Base-by-base conservation (phyloP, 37 sponge, comb jelly and placozoan genomes). In the Haliclona indistincta region DNA sequence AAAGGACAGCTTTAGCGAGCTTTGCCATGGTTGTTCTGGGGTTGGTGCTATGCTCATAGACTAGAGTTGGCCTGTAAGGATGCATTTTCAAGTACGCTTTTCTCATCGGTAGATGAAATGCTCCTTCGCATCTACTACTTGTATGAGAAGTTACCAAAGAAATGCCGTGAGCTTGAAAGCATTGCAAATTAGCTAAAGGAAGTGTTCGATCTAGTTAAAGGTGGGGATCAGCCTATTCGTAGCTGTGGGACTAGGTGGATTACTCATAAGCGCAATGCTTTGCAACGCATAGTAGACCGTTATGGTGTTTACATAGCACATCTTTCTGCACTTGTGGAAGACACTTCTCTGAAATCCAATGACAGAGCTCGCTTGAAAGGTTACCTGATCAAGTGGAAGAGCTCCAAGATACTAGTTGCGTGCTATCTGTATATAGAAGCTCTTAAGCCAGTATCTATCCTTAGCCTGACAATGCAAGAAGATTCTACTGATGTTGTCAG, bases 1-100 rank as follows among this genome's bases (percentile, higher is more conserved):
- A 80, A 76, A 70, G 82, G 67, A 38, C 32, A 47, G 67, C 39
- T 87, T 75, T 81, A 80, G 47, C 4, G 22, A 37, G 10, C 49
- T 10, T 63, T 73, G 8, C 72, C 82, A 23, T 87, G 88, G 81
- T 37, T 89, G 29, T 69, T 67, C 19, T 82, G 89, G 84, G 35
- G 72, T 4, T 86, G 87, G 81, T 80, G 81, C 68, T 86, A 45
- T 67, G 68, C 87, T 23, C 80, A 86, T 41, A 28, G 80, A 7
- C 73, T 87, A 17, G 82, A 87, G 68, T 43, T 87, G 38, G 77
- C 81, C 10, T 87, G 71, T 39, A 80, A 81, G 38, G 67, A 87
- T 76, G 71, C 81, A 37, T 45, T 81, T 10, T 37, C 68, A 2
- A 79, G 81, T 23, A 33, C 36, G 0, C 54, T 81, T 4, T 81